phyloP scores from a whole-genome alignment of 2,888 invertebrate species.

The Polydrusus tereticollis region DNA sequence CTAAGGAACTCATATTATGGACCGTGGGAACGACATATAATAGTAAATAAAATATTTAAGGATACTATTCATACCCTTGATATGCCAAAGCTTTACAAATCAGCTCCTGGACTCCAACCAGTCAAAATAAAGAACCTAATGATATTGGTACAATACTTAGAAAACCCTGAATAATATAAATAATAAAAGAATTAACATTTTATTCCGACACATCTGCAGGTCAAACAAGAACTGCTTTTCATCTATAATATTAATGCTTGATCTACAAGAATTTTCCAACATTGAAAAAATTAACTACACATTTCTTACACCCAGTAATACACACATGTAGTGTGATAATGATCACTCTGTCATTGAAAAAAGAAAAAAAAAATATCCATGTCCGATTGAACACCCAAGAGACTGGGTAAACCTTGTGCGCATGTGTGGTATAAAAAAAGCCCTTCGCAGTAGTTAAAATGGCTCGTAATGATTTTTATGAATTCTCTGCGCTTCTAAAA shows the following conservation, averaged over 20 bases:
- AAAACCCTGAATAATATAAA: background rate
- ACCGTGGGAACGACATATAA: too few relatives aligned
- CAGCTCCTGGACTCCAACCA: too few relatives aligned
- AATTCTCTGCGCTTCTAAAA: conserved; percentile 16
- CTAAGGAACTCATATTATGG: too few relatives aligned
- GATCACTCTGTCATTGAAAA: conserved; percentile 40
- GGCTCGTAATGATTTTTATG: conserved; percentile 18
- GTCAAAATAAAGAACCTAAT: too few relatives aligned
- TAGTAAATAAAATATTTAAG: too few relatives aligned
- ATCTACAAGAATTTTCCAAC: background rate
- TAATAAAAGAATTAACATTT: conserved; percentile 23
- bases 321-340: conserved; percentile 5
- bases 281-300: conserved; percentile 1
- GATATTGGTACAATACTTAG: conserved; percentile 25
- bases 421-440: background rate
- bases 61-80: too few relatives aligned
- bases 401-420: conserved; percentile 31
- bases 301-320: conserved; percentile 5
- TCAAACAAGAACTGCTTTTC: background rate
- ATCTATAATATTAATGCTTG: background rate
- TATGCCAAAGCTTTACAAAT: too few relatives aligned
- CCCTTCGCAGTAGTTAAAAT: conserved; percentile 34
- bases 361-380: conserved; percentile 24
- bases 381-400: conserved; percentile 27
- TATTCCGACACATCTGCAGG: conserved; percentile 34